Evolutionary conservation across 1,140 invertebrate genomes (phyloP).

Genomic region (Adoxophyes honmai): DNA sequence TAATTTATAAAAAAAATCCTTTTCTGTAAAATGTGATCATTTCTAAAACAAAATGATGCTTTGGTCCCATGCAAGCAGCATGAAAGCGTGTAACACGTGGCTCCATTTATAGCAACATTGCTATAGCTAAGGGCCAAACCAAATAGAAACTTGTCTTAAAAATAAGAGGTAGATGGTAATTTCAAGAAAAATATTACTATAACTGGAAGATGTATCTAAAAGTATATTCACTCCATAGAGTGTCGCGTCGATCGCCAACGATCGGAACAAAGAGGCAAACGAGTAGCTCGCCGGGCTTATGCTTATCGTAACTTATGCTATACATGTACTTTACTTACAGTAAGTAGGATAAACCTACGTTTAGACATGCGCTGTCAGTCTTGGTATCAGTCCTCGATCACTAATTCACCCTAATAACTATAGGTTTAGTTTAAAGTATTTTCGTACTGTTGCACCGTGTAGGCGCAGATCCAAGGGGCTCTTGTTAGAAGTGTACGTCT

Average conservation of each 20-base stretch:
- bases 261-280: constrained; percentile 46
- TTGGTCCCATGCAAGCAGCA: constrained; percentile 56
- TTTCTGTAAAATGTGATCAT: constrained; percentile 6
- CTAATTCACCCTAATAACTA: constrained; percentile 51
- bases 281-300: constrained; percentile 62
- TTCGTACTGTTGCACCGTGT: constrained; percentile 62
- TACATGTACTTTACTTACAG: constrained; percentile 53
- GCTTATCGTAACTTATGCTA: constrained; percentile 43
- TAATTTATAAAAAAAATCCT: constrained; percentile 7
- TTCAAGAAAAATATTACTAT: constrained; percentile 55
- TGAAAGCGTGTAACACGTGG: constrained; percentile 17
- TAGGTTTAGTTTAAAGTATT: constrained; percentile 70
- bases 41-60: constrained; percentile 26
- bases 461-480: background rate
- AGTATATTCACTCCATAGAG: constrained; percentile 27
- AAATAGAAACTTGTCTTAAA: constrained; percentile 51
- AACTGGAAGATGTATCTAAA: constrained; percentile 46
- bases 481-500: constrained; percentile 82
- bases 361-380: constrained; percentile 71
- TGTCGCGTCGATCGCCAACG: constrained; percentile 23
- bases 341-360: constrained; percentile 47
- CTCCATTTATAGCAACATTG: background rate
- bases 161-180: constrained; percentile 74
- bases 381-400: constrained; percentile 70
- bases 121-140: constrained; percentile 30